Base-by-base conservation (phyloP, 2,888 invertebrate genomes). In the Synergus umbraculus region DNA sequence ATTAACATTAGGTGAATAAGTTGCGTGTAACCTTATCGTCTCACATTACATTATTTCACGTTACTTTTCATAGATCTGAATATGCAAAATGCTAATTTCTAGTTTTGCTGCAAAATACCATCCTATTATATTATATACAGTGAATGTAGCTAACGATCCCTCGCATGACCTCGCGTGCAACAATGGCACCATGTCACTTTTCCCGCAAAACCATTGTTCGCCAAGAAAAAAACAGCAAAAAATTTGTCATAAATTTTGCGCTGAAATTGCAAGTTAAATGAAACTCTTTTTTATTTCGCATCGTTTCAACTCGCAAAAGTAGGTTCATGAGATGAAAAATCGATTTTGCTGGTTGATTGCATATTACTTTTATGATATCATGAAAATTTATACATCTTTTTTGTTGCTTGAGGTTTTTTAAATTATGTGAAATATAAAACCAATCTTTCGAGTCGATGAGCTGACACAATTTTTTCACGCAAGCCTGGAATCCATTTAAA, bases 121-220 rank as follows among this genome's bases (percentile, higher is more conserved):
- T 49, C 37, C 37, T 54, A 49, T 54, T 73, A 54, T 54, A 37
- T 73, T 73, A 46, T 13, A 29, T 9, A 10, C 46, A 73, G 73
- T 54, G 49, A 73, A 73, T 73, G 73, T 73, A 37, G 29, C 15
- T 22, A 60, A 60, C 60, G 60, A 60, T 60, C 3, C 5, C 60
- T 54, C 54, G 54, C 73, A 73, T 73, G 73, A 73, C 54, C 73
- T 73, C 73, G 54, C 73, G 15, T 73, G 49, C 37, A 73, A 73
- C 73, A 54, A 73, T 73, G 37, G 54, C 54, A 73, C 73, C 49
- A n/a, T 73, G 37, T 73, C 54, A 73, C 73, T 73, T 60, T 49
- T 73, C 73, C 73, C 73, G 49, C 54, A 73, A 73, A 73, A 73
- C 49, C 37, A 73, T 73, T 73, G 73, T 73, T 73, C 73, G 9